Evolutionary conservation across 2,797 vertebrate genomes (phyloP), one percentile per base, ranked within the genome.

Genomic region (Mustela erminea): DNA sequence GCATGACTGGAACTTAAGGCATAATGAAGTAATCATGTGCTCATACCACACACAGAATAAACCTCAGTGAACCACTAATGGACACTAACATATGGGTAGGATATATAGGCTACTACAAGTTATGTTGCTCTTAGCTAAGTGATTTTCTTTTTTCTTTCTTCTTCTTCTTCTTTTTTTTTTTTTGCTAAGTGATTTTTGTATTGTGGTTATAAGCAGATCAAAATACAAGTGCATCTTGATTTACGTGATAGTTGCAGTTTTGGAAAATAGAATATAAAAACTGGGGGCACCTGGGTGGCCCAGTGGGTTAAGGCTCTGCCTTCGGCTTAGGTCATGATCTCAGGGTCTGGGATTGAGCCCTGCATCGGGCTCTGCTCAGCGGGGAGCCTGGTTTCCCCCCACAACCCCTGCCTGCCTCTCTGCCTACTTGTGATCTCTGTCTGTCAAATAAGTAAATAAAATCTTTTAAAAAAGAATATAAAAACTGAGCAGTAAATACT

Each of bases 211-310:
- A 64, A 84, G 54, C 49, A 87, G 41, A 38, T 12, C 5, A 27
- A 82, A 66, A 77, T 88, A 78, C 14, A 46, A 27, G 54, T 43
- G 23, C 58, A 32, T 54, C 43, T 89, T 85, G 54, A 82, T 86
- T 93, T 82, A 90, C 8, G 20, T 86, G 86, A 17, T 75, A 54
- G 66, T 85, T 87, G 43, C 25, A 72, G 43, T 88, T 88, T 87
- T 87, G 68, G 62, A 80, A 87, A 46, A 56, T 41, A 81, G 17
- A 58, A 3, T 49, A 10, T 15, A 35, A 62, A 81, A 83, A 68
- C 43, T 49, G 62, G 52, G 49, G 52, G 5, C 17, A 17, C 52
- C 52, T 18, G 17, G 52, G 52, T 52, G 52, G 52, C 52, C 15
- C 52, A 52, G 15, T 52, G 15, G 52, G 17, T 52, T 52, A 18